phyloP scores from a whole-genome alignment of 2,113 vertebrate species.

The Perca flavescens region DNA sequence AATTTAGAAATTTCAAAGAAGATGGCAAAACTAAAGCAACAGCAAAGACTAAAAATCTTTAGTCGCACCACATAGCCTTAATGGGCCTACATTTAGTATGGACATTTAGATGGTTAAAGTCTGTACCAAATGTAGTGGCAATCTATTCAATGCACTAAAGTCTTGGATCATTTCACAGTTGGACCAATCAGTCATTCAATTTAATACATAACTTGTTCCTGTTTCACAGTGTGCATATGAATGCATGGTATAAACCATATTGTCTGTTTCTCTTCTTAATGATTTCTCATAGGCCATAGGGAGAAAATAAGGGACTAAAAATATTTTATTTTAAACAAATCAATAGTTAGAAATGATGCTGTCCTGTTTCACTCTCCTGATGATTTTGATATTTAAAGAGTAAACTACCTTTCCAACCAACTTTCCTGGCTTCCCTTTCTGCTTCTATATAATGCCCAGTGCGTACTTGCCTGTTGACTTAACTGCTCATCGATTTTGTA shows the following conservation, averaged over 20 bases:
- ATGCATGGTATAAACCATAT: not conserved
- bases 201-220: not conserved
- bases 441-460: not conserved
- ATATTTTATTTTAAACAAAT: not conserved
- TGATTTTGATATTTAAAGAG: not conserved
- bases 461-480: not conserved
- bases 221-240: not conserved
- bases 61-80: too few species aligned
- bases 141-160: not conserved
- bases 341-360: not conserved
- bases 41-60: not conserved
- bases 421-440: not conserved
- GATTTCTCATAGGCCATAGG: not conserved
- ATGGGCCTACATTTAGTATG: not conserved
- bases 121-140: not conserved
- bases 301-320: not conserved
- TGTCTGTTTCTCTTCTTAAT: not conserved
- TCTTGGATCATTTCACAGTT: not conserved
- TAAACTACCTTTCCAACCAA: too few species aligned
- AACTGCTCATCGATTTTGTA: not conserved
- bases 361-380: not conserved
- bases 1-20: not conserved
- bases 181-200: not conserved
- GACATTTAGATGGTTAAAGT: not conserved
- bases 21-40: not conserved